phyloP scores from a whole-genome alignment of 1,140 invertebrate genomes.

The Caenorhabditis latens region DNA sequence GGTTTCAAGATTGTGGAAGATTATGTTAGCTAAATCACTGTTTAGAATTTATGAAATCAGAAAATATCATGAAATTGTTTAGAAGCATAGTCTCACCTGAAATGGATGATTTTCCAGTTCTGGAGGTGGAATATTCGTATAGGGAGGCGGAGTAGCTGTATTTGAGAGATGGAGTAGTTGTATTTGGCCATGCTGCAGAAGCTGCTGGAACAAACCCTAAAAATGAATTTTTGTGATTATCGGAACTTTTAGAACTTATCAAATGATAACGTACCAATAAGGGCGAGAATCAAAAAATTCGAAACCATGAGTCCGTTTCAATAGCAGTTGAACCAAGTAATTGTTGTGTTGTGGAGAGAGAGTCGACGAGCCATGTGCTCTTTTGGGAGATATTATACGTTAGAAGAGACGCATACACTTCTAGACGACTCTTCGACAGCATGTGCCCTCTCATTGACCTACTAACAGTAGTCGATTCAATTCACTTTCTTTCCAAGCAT shows the following conservation, averaged over 20 bases:
- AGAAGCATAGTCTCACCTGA: background rate
- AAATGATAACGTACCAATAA: background rate
- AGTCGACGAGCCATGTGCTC: constrained; percentile 42
- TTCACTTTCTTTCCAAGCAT: no score
- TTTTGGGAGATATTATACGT: background rate
- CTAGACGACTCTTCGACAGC: background rate
- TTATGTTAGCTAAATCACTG: no score
- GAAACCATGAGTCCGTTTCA: constrained; percentile 7
- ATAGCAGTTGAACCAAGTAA: background rate
- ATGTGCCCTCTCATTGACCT: background rate
- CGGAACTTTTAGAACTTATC: no score
- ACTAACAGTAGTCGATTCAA: background rate
- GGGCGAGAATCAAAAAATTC: background rate
- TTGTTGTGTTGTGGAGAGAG: constrained; percentile 7
- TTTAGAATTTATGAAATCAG: no score
- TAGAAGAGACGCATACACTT: background rate
- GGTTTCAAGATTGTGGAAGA: no score
- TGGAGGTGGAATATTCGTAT: no score
- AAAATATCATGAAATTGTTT: no score
- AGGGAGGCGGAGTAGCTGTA: no score
- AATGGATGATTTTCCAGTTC: constrained; percentile 22
- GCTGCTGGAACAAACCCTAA: background rate
- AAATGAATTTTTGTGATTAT: background rate
- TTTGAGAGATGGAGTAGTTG: no score
- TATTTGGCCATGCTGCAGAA: constrained; percentile 2